Base-by-base conservation (phyloP, 1,140 invertebrate genomes). In the Micrasema longulum region DNA sequence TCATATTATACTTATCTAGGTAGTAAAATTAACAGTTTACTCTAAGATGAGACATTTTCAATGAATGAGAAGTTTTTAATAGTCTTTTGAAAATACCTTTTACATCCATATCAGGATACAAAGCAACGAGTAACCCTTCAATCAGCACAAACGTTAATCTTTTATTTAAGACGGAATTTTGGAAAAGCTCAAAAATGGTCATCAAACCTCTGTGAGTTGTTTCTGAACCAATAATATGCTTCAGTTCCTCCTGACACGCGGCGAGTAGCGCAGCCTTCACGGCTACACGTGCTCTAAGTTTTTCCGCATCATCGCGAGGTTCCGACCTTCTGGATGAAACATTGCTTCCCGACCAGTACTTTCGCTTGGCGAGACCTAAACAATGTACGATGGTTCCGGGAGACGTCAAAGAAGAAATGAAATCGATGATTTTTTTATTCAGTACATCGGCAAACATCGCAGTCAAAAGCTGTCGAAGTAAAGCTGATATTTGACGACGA, bases 351-450 rank as follows among this genome's bases (percentile, higher is more conserved):
- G 93, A 93, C 93, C 93, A 95, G 76, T 93, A 89, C 16, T 90
- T 88, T 77, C 94, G 89, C 76, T 92, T 94, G 73, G 53, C 83
- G 77, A 70, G 80, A 91, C 90, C 67, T 31, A 98, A 87, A 84
- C 96, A 97, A 76, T 94, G 92, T 2, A 95, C 93, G 67, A 97
- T 91, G 81, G 95, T 95, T 69, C 94, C 91, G 20, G 95, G 93
- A 77, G 94, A 95, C 0, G 95, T 97, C 74, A 96, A 84, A 71
- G 90, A 89, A n/a, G 94, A 92, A 5, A 98, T 95, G 78, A 94
- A 92, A 77, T 97, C 95, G 14, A 97, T 87, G 74, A 99, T 97
- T 82, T 94, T 91, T 71, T 65, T 86, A 83, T 96, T 96, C 16
- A 96, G 92, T 76, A 93, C 93, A 77, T 95, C 93, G 12, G 94